These are phyloP conservation scores for Eumerus sabulonum DNA, from an alignment of 2,888 invertebrate genomes.

Conservation along the genomic window DNA sequence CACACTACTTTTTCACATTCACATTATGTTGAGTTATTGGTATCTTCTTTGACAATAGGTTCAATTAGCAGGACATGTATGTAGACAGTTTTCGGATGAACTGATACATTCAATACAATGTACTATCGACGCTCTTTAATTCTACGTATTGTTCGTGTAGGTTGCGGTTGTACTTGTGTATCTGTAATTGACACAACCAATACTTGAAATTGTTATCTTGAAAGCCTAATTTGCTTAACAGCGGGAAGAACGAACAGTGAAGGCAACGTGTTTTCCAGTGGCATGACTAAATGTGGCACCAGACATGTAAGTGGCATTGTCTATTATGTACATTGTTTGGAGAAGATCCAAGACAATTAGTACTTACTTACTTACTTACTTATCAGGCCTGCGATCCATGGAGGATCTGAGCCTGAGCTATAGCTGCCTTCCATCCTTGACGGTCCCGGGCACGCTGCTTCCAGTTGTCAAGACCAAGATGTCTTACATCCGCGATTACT, in stretches of 20 bases:
- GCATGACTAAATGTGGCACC: too few species aligned
- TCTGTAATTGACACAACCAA: conserved; percentile 19
- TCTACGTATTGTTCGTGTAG: background rate
- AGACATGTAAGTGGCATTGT: too few species aligned
- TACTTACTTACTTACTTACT: too few species aligned
- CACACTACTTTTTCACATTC: background rate
- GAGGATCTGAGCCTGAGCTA: too few species aligned
- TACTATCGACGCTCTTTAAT: conserved; percentile 9
- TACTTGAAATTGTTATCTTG: conserved; percentile 35
- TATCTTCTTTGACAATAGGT: conserved; percentile 6
- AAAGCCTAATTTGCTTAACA: background rate
- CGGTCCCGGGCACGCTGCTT: too few species aligned
- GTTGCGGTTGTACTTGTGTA: background rate
- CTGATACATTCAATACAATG: too few species aligned
- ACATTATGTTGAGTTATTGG: background rate
- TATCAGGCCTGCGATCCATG: too few species aligned
- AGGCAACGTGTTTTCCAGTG: conserved; percentile 1
- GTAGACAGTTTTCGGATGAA: conserved; percentile 31
- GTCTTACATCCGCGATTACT: too few species aligned
- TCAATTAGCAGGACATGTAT: conserved; percentile 33
- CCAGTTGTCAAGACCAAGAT: too few species aligned
- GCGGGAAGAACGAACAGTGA: conserved; percentile 8
- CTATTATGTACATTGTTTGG: too few species aligned
- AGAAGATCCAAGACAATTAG: too few species aligned
- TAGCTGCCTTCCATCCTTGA: too few species aligned